Base-by-base conservation (phyloP, 2,888 invertebrate species). In the Ellobium chinense region DNA sequence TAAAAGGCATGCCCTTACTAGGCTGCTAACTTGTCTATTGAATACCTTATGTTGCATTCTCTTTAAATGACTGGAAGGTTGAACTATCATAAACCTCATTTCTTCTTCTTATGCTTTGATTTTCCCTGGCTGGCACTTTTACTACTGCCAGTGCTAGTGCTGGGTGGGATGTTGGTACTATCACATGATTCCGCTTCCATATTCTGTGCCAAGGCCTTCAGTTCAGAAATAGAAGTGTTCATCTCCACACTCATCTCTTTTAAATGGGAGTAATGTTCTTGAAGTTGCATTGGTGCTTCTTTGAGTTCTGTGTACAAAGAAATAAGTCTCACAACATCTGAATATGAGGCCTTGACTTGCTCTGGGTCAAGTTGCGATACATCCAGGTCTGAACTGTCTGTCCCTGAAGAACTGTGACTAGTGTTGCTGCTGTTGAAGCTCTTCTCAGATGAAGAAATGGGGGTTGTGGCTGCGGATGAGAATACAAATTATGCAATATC, bases 41-140 rank as follows among this genome's bases (percentile, higher is more conserved):
- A n/a, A n/a, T n/a, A n/a, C n/a, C n/a, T n/a, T n/a, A n/a, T n/a
- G n/a, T n/a, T n/a, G n/a, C n/a, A n/a, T n/a, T n/a, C n/a, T n/a
- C n/a, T n/a, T n/a, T n/a, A n/a, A n/a, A n/a, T n/a, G n/a, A n/a
- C n/a, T n/a, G n/a, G n/a, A n/a, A n/a, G n/a, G n/a, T n/a, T n/a
- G n/a, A n/a, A n/a, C n/a, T n/a, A n/a, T n/a, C n/a, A n/a, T n/a
- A n/a, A n/a, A n/a, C n/a, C 18, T 65, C 54, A 75, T 46, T 77
- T 77, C 27, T 60, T 77, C 58, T 69, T 77, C 68, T 77, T 77
- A 27, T 77, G 66, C 14, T 68, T 77, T 3, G 56, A 14, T 56
- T 77, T 77, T 21, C 60, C 39, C 37, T 39, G 56, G 12, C 56
- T 36, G 12, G 34, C 24, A 31, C 9, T n/a, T 29, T 29, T 56